Percentiles rank a stretch among this genome's conserved stretches.
phyloP scores from a whole-genome alignment of 2,113 vertebrate genomes.

The Fulmarus glacialis region DNA sequence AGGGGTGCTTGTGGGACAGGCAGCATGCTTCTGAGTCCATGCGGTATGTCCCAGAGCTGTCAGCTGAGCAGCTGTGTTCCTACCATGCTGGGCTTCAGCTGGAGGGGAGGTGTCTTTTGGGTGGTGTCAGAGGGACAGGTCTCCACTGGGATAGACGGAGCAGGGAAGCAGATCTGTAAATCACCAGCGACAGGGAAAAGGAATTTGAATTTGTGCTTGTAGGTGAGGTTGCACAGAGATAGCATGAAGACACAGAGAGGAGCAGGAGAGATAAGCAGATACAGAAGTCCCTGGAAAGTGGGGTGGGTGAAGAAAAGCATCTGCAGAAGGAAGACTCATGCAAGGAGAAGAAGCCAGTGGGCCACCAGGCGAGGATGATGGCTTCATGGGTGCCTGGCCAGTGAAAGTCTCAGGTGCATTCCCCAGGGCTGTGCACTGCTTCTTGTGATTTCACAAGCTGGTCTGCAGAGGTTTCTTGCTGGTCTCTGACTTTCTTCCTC shows the following conservation, averaged over 20 bases:
- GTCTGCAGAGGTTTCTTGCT: neutral
- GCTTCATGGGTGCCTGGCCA: neutral
- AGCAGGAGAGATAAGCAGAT: neutral
- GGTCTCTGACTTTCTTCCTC: neutral
- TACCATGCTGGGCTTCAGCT: neutral
- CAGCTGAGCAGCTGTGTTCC: neutral
- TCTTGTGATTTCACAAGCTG: neutral
- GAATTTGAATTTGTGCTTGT: neutral
- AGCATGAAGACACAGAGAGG: neutral
- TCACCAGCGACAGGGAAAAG: neutral
- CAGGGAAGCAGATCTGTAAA: neutral
- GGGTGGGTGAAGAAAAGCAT: neutral
- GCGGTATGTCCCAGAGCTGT: neutral
- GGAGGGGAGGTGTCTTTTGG: neutral
- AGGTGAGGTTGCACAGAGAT: neutral
- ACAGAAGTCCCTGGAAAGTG: neutral
- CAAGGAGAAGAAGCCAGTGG: neutral
- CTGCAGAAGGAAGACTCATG: neutral
- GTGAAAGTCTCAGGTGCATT: neutral
- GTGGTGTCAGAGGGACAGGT: neutral
- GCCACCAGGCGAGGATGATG: neutral
- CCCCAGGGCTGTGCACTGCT: neutral
- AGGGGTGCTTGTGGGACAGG: neutral
- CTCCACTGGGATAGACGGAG: neutral
- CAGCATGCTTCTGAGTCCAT: neutral